Evolutionary conservation across 1,140 invertebrate genomes (phyloP), one percentile per base, ranked within the genome.

Genomic region (Nylanderia fulva): DNA sequence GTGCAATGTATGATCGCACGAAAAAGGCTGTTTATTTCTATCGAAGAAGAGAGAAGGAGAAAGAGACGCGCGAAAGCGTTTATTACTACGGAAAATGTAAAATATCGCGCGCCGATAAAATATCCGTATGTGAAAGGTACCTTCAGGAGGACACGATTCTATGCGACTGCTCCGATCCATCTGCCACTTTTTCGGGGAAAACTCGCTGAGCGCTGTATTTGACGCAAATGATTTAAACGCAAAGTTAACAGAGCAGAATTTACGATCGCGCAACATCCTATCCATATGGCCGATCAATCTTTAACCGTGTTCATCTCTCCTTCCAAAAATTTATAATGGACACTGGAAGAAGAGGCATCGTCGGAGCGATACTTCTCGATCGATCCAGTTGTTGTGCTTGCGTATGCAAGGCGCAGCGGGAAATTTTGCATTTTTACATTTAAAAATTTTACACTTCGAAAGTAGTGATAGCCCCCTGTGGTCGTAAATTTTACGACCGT

Each of bases 161-260:
- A 71, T 71, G 66, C 75, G 54, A 80, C 77, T 58, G 77, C 77
- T 71, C 66, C 66, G 77, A 79, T 79, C 77, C 29, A 72, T 82
- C 66, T 33, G 64, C 66, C 24, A 72, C 77, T 82, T 82, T 80
- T 82, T 72, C 18, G 36, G 77, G 42, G 33, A 42, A n/a, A 33
- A 60, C 36, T 18, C 36, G 27, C 39, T 11, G 27, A 27, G n/a
- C 27, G 66, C 66, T 82, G 77, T 82, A 82, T 82, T 82, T 82
- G 77, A 82, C 66, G 52, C 77, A 66, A 82, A 82, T 82, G 77
- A 82, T 82, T 82, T 82, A 82, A 58, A 64, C 77, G 52, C 66
- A 33, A 82, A 82, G 77, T 82, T 82, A 82, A 82, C 77, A 82
- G 77, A 82, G 77, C 77, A 82, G 77, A 82, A 82, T 82, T 82